These are phyloP conservation scores for Mellilla xanthometata DNA, from an alignment of 2,888 invertebrate species.

Conservation along the genomic window DNA sequence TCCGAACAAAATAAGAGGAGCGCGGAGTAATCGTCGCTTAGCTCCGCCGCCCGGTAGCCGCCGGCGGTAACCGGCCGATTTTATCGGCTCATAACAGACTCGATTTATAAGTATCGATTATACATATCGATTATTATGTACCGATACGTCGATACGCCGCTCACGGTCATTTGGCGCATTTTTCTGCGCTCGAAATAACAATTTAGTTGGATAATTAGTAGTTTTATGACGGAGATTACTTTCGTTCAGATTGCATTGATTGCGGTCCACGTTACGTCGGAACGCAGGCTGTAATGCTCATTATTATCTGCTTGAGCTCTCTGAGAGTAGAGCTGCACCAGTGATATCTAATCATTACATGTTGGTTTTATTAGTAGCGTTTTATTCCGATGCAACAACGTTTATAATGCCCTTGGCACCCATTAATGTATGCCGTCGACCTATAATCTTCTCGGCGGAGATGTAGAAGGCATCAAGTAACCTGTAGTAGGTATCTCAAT, in stretches of 20 bases:
- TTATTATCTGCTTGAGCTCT: constrained; percentile 11
- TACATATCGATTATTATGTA: constrained; percentile 75
- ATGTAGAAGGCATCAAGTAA: too few relatives aligned
- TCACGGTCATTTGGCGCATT: constrained; percentile 72
- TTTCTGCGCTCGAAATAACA: constrained; percentile 56
- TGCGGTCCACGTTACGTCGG: constrained; percentile 12
- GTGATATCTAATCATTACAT: too few relatives aligned
- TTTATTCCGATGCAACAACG: too few relatives aligned
- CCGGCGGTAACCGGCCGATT: constrained; percentile 73
- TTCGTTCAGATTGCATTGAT: constrained; percentile 12
- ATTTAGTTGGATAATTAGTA: constrained; percentile 54
- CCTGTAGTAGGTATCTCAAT: too few relatives aligned
- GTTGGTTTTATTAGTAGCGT: too few relatives aligned
- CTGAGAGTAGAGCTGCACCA: constrained; percentile 1
- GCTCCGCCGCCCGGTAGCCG: constrained; percentile 80
- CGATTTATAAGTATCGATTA: constrained; percentile 82
- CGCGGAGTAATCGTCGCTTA: constrained; percentile 78
- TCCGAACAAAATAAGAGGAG: constrained; percentile 67
- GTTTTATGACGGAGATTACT: constrained; percentile 15
- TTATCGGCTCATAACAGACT: constrained; percentile 81
- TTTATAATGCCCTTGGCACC: too few relatives aligned
- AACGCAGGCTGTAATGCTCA: constrained; percentile 15
- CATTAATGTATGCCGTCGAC: too few relatives aligned
- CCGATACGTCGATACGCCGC: constrained; percentile 70
- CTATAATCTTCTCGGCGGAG: too few relatives aligned